Base-by-base conservation (phyloP, 2,888 invertebrate species). In the Elysia crispata region DNA sequence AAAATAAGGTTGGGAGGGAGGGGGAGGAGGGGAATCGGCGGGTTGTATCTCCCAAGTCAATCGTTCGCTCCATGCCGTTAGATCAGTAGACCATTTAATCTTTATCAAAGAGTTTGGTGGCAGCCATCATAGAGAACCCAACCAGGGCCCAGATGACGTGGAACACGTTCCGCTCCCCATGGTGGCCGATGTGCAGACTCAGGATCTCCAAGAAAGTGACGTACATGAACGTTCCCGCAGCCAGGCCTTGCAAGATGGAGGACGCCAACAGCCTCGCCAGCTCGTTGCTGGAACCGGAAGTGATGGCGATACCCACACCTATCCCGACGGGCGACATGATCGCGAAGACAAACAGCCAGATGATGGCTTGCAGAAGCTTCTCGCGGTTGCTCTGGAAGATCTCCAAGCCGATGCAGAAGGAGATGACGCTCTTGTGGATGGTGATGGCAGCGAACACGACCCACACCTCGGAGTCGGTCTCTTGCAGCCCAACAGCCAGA, bases 131-230 rank as follows among this genome's bases (percentile, higher is more conserved):
- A n/a, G n/a, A n/a, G n/a, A n/a, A n/a, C n/a, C n/a, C n/a, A n/a
- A n/a, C n/a, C n/a, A n/a, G n/a, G n/a, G n/a, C n/a, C n/a, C n/a
- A n/a, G n/a, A n/a, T n/a, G n/a, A n/a, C n/a, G n/a, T n/a, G n/a
- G n/a, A n/a, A n/a, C n/a, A n/a, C n/a, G n/a, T n/a, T n/a, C n/a
- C n/a, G n/a, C n/a, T n/a, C n/a, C n/a, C n/a, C n/a, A n/a, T n/a
- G n/a, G n/a, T n/a, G n/a, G n/a, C n/a, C n/a, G n/a, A n/a, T n/a
- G n/a, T n/a, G n/a, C n/a, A n/a, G n/a, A 18, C 95, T 94, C 88
- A 98, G 94, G 81, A 98, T 96, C 93, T 98, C 98, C 92, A 98
- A 97, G 93, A 97, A 97, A 13, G 98, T 97, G 30, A 98, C 97
- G 92, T 98, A 98, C 13, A 98, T 93, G 60, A 98, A 94, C 0